Conservation (phyloP, 2,888 invertebrate genomes). For the Pelosia muscerda region DNA sequence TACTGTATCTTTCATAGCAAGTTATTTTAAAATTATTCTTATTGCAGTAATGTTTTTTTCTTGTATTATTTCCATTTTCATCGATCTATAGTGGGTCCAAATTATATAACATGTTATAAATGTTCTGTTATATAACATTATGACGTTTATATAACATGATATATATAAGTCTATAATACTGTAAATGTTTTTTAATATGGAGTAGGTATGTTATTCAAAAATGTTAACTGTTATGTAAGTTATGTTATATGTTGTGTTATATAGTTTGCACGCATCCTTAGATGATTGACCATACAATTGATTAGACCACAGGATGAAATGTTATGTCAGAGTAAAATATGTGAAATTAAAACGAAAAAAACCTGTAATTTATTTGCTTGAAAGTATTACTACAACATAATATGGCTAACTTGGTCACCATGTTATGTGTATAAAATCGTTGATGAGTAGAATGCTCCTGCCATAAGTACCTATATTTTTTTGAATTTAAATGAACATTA, state of each 20-base stretch:
- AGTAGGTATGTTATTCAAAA: not conserved
- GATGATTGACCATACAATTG: too few species aligned
- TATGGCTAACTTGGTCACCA: not conserved
- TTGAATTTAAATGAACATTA: conserved; percentile 1
- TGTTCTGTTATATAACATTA: not conserved
- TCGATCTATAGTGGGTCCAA: not conserved
- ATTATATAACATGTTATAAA: conserved; percentile 1
- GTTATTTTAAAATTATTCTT: not conserved
- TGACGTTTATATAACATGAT: not conserved
- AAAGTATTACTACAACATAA: not conserved
- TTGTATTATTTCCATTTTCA: not conserved
- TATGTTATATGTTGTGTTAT: not conserved
- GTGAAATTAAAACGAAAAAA: not conserved
- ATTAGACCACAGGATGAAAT: not conserved
- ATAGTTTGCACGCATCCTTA: not conserved
- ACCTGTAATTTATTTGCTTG: not conserved
- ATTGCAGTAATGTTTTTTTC: not conserved
- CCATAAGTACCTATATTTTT: not conserved
- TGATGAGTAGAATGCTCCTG: not conserved
- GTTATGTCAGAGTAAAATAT: not conserved
- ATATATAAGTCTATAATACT: not conserved
- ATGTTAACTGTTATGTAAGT: not conserved
- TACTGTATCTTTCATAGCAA: not conserved
- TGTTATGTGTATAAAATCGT: too few species aligned
- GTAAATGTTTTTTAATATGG: not conserved